Conservation (phyloP, 2,113 vertebrate species). For the Anas platyrhynchos region DNA sequence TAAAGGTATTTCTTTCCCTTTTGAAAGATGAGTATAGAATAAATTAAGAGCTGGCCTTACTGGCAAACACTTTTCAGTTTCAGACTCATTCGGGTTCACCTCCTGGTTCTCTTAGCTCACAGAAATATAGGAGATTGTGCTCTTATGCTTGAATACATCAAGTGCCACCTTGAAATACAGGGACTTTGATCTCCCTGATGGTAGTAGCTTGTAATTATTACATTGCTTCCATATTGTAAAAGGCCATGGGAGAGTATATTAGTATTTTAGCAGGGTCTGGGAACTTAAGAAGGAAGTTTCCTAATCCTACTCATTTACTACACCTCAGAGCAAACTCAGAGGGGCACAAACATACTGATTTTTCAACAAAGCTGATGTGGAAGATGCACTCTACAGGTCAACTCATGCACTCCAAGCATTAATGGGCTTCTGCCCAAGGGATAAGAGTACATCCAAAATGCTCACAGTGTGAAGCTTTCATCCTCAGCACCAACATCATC, state of each 20-base stretch:
- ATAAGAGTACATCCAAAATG: background rate
- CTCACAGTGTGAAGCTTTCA: background rate
- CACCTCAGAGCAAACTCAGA: background rate
- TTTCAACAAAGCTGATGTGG: background rate
- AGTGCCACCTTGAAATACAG: background rate
- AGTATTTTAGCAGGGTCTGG: background rate
- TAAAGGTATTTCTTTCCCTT: background rate
- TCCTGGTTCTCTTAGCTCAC: background rate
- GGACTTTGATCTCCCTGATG: background rate
- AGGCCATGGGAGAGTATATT: background rate
- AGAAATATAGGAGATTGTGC: background rate
- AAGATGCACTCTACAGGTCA: background rate
- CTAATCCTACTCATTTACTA: fast-evolving
- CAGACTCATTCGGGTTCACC: background rate
- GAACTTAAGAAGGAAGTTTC: background rate
- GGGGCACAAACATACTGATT: background rate
- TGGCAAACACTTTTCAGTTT: background rate
- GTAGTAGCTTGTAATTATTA: background rate
- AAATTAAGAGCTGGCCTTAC: background rate
- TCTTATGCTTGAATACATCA: background rate
- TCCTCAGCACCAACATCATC: background rate
- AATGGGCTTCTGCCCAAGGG: background rate
- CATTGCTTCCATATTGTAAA: background rate
- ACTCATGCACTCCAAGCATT: background rate
- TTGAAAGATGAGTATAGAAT: background rate